Evolutionary conservation across 2,113 vertebrate genomes (phyloP).

Genomic region (Dolichallabes microphthalmus): DNA sequence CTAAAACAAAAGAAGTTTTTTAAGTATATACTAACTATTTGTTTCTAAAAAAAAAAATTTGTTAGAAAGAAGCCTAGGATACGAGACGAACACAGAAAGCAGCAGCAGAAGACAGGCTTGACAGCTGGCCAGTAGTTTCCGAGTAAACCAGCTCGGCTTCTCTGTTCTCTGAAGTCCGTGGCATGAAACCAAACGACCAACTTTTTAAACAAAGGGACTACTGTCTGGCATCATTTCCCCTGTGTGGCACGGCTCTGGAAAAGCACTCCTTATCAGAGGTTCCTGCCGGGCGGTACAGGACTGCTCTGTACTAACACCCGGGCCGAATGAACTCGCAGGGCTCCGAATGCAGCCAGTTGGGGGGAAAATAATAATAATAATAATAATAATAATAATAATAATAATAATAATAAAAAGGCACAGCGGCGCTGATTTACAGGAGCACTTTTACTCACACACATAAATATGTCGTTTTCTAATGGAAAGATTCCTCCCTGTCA

Average conservation of each 20-base stretch:
- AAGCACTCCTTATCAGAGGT: slow-evolving; percentile 71
- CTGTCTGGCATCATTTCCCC: slow-evolving; percentile 76
- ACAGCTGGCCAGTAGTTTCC: slow-evolving; percentile 64
- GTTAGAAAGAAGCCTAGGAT: background rate
- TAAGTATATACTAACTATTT: background rate
- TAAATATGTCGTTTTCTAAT: slow-evolving; percentile 44
- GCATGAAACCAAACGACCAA: slow-evolving; percentile 69
- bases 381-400: no score
- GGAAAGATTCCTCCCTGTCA: slow-evolving; percentile 46
- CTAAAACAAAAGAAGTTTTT: background rate
- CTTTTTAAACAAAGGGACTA: slow-evolving; percentile 75
- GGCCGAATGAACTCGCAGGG: slow-evolving; percentile 40
- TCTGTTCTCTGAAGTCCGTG: slow-evolving; percentile 70
- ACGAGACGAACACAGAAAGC: slow-evolving; percentile 5
- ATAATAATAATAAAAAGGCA: background rate
- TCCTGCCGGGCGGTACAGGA: slow-evolving; percentile 53
- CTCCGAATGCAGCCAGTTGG: slow-evolving; percentile 39
- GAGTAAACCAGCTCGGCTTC: slow-evolving; percentile 60
- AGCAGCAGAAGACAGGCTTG: slow-evolving; percentile 17
- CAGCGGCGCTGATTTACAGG: slow-evolving; percentile 28
- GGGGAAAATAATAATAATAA: no score
- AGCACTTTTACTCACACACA: slow-evolving; percentile 21
- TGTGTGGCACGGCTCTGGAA: slow-evolving; percentile 42
- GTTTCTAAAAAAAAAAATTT: no score
- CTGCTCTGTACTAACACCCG: slow-evolving; percentile 46